phyloP scores from a whole-genome alignment of 1,140 invertebrate species.

The Calephelis nemesis region DNA sequence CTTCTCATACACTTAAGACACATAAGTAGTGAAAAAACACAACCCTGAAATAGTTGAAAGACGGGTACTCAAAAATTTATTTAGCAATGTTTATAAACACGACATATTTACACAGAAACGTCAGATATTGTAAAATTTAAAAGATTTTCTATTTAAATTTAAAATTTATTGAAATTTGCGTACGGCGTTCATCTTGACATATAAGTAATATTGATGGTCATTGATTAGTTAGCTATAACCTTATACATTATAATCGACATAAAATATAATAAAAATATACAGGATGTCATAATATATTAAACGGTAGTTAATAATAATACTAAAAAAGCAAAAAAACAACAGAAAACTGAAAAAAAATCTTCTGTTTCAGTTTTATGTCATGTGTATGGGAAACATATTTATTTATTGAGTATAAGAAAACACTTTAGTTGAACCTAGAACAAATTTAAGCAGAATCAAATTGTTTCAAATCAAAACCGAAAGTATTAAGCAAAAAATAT shows the following conservation, averaged over 20 bases:
- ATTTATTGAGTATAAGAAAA: too few species aligned
- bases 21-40: background rate
- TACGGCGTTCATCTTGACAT: background rate
- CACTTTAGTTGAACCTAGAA: too few species aligned
- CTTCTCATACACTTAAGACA: too few species aligned
- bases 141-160: background rate
- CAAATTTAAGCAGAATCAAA: too few species aligned
- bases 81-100: background rate
- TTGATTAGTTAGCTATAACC: constrained; percentile 8
- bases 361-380: too few species aligned
- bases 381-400: too few species aligned
- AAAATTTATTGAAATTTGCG: background rate
- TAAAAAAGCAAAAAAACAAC: too few species aligned
- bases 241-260: background rate
- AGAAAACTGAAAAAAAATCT: too few species aligned
- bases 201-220: constrained; percentile 10
- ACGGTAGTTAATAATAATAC: background rate
- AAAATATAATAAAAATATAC: background rate
- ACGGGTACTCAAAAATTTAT: background rate
- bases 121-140: background rate
- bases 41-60: background rate
- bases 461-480: too few species aligned
- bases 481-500: too few species aligned
- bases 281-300: background rate
- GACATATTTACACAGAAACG: background rate